These are phyloP conservation scores for Dasypogon diadema DNA, from an alignment of 2,888 invertebrate genomes.

Conservation along the genomic window DNA sequence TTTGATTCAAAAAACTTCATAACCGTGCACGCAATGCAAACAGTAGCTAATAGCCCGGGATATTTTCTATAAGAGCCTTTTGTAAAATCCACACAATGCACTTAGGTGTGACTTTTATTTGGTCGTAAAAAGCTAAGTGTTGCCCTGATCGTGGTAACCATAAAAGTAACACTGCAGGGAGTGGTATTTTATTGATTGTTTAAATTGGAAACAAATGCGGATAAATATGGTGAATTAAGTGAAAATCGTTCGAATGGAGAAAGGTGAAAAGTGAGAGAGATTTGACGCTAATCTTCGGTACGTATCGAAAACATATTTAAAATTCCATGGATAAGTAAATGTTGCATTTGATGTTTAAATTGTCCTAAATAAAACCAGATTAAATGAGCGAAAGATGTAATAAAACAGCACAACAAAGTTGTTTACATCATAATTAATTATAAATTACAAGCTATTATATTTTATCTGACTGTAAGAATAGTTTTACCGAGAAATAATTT, in stretches of 20 bases:
- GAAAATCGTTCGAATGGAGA: slow-evolving; percentile 21
- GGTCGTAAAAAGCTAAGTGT: slow-evolving; percentile 24
- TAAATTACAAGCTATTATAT: too few species aligned
- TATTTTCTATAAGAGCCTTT: not conserved
- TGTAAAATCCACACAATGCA: slow-evolving; percentile 25
- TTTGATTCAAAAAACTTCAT: slow-evolving; percentile 1
- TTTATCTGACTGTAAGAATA: too few species aligned
- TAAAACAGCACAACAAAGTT: too few species aligned
- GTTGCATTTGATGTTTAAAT: too few species aligned
- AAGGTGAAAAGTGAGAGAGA: not conserved
- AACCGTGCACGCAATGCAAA: slow-evolving; percentile 10
- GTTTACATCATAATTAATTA: too few species aligned
- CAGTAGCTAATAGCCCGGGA: slow-evolving; percentile 33
- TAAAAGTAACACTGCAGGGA: slow-evolving; percentile 16
- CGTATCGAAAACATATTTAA: not conserved
- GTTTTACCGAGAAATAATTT: too few species aligned
- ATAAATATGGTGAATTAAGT: slow-evolving; percentile 10
- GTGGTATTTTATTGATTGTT: slow-evolving; percentile 24
- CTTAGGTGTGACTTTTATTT: slow-evolving; percentile 37
- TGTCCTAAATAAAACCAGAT: too few species aligned
- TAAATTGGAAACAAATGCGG: slow-evolving; percentile 16
- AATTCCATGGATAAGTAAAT: too few species aligned
- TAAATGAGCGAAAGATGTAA: too few species aligned
- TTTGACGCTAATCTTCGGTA: not conserved
- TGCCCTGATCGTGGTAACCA: not conserved